These are phyloP conservation scores for Phalloptychus januarius DNA, from an alignment of 2,797 vertebrate species.

Conservation along the genomic window DNA sequence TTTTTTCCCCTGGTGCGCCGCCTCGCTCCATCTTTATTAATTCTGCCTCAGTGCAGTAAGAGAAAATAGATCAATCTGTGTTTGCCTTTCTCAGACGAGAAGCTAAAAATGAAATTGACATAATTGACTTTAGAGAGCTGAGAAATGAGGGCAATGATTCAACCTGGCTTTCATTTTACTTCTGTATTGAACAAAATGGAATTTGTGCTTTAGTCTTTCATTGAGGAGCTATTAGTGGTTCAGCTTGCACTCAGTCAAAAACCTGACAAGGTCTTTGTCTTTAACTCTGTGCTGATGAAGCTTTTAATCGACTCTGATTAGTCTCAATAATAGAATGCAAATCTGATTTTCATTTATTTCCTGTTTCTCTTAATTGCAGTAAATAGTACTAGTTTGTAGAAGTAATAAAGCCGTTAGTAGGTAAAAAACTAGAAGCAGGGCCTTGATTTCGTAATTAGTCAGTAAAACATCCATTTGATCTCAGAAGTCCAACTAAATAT, in stretches of 20 bases:
- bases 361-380: background rate
- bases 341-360: background rate
- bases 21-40: background rate
- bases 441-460: background rate
- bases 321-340: background rate
- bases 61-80: constrained; percentile 24
- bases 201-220: constrained; percentile 33
- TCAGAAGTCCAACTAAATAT: constrained; percentile 14
- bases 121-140: constrained; percentile 16
- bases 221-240: constrained; percentile 37
- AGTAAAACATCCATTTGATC: background rate
- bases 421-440: background rate
- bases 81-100: constrained; percentile 35
- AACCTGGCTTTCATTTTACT: constrained; percentile 20
- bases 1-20: background rate
- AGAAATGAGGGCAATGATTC: constrained; percentile 27
- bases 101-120: constrained; percentile 27
- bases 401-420: background rate
- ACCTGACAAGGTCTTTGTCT: constrained; percentile 25
- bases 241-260: constrained; percentile 33
- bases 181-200: constrained; percentile 12
- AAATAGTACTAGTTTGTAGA: constrained; percentile 1
- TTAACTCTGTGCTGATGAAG: constrained; percentile 29
- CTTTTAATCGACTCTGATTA: background rate
- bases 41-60: constrained; percentile 4